These are phyloP conservation scores for Drosophila orena DNA, from an alignment of 1,140 invertebrate species.

Conservation along the genomic window DNA sequence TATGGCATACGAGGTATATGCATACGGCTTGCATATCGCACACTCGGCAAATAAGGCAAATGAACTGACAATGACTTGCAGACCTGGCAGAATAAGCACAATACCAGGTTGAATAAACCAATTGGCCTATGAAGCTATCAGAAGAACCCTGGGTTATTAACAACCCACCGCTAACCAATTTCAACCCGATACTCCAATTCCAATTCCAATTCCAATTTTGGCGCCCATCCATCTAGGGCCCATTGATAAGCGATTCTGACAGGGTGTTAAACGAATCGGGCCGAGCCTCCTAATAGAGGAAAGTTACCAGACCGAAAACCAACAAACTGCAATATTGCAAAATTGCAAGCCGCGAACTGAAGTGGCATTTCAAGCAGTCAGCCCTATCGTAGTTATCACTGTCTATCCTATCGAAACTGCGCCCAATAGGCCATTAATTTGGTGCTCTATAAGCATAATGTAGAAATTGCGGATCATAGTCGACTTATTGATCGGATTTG, in stretches of 20 bases:
- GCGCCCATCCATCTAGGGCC: conserved; percentile 1
- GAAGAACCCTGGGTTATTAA: conserved; percentile 14
- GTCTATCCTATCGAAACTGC: background rate
- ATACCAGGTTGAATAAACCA: conserved; percentile 4
- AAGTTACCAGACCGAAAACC: conserved; percentile 17
- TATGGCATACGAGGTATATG: background rate
- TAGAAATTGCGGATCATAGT: background rate
- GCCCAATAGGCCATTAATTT: background rate
- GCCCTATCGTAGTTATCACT: background rate
- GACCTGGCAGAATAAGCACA: background rate
- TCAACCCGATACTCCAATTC: background rate
- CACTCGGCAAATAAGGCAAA: conserved; percentile 44
- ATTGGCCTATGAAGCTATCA: conserved; percentile 60
- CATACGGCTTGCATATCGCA: conserved; percentile 21
- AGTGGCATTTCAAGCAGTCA: background rate
- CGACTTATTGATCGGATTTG: background rate
- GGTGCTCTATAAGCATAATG: background rate
- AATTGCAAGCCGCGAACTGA: background rate
- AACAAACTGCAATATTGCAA: background rate
- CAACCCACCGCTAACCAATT: conserved; percentile 22
- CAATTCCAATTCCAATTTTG: background rate
- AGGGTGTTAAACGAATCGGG: conserved; percentile 4
- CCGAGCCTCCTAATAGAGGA: conserved; percentile 16
- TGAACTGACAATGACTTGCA: conserved; percentile 73
- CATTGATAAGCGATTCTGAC: conserved; percentile 14